These are phyloP conservation scores for Syngnathus scovelli DNA, from an alignment of 2,113 vertebrate genomes.

Conservation along the genomic window DNA sequence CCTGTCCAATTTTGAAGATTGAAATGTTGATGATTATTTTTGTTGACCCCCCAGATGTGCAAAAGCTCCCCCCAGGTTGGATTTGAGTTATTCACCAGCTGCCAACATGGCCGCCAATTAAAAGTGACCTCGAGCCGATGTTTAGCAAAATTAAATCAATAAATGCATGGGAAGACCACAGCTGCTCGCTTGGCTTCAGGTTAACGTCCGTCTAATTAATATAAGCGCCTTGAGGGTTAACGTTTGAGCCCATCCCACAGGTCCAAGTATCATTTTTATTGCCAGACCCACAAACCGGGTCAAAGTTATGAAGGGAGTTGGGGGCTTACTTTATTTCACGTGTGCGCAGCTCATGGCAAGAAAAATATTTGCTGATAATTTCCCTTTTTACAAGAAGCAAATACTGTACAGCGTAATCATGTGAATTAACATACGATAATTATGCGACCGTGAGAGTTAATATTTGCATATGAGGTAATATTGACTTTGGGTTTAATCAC, in stretches of 20 bases:
- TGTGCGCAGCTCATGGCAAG: not conserved
- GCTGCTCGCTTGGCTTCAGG: constrained; percentile 20
- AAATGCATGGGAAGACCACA: constrained; percentile 14
- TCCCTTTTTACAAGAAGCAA: constrained; percentile 16
- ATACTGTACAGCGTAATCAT: constrained; percentile 13
- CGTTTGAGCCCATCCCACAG: not conserved
- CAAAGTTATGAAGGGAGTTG: constrained; percentile 2
- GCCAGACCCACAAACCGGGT: not conserved
- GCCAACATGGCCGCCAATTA: not conserved
- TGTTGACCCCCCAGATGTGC: not conserved
- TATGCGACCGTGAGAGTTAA: constrained; percentile 13
- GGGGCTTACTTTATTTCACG: not conserved
- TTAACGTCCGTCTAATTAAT: constrained; percentile 31
- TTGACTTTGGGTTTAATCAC: constrained; percentile 8
- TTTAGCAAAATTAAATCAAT: constrained; percentile 13
- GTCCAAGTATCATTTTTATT: constrained; percentile 9
- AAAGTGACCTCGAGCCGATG: not conserved
- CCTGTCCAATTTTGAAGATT: too few species aligned
- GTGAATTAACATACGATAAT: constrained; percentile 21
- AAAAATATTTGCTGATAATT: constrained; percentile 28
- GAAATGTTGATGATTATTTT: not conserved
- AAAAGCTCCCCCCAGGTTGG: not conserved
- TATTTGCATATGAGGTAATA: constrained; percentile 2
- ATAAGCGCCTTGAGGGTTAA: not conserved
- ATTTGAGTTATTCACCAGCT: not conserved